Evolutionary conservation across 2,113 vertebrate genomes (phyloP), one percentile per base, ranked within the genome.

Genomic region (Telmatochromis bifrenatus): DNA sequence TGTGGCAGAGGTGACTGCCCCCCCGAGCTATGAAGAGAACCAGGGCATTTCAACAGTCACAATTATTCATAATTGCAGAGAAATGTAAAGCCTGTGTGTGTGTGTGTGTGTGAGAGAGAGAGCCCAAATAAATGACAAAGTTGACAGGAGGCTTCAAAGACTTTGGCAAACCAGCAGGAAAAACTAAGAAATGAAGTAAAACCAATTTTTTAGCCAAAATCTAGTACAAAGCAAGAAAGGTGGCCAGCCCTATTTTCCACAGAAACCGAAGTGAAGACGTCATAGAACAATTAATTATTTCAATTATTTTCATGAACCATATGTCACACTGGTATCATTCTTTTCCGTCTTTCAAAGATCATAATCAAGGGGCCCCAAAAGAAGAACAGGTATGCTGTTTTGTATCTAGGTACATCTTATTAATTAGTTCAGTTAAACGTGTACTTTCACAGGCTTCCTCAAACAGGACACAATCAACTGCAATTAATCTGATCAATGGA

Each of bases 61-160:
- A 96, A 95, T 97, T 97, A 97, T 95, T 94, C 93, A 95, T 97
- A 97, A 98, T 97, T 97, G 97, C 94, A 84, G 73, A 83, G 81
- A 81, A 93, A 92, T 31, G 42, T 23, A 79, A 58, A 26, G 65
- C 56, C 35, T 45, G 84, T 10, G 56, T 14, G 23, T 17, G 26
- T 58, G 26, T 9, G 53, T 54, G 51, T 4, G 51, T 6, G 5
- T n/a, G 17, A 6, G 37, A 82, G 83, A 92, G 87, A 93, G 87
- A 93, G 89, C 87, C 47, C 87, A 75, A 90, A 90, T 91, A 81
- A 93, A 77, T 77, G 73, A 77, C 73, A 77, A 51, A 49, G 42
- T 77, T 49, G 45, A 77, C 26, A 82, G 55, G 7, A 47, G 9
- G 31, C 42, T 80, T 79, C 26, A 62, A 90, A 68, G 15, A 84